Conservation (phyloP, 2,888 invertebrate genomes). For the Mimumesa dahlbomi region DNA sequence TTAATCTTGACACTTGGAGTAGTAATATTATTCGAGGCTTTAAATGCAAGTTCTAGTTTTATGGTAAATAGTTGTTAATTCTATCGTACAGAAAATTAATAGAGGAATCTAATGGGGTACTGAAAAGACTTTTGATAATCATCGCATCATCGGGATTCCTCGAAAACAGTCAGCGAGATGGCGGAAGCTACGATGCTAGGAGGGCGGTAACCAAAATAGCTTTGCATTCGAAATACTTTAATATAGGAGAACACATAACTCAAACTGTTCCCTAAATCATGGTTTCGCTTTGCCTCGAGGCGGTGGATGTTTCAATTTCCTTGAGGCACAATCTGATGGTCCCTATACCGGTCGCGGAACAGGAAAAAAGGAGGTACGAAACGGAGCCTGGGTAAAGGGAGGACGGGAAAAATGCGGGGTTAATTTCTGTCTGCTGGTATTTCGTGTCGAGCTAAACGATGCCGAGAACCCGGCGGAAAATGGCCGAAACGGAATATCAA, state of each 20-base stretch:
- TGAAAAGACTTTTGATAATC: too few relatives aligned
- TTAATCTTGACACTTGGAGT: too few relatives aligned
- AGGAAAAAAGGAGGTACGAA: background rate
- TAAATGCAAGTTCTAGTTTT: too few relatives aligned
- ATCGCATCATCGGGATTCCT: slow-evolving; percentile 2
- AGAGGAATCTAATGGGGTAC: too few relatives aligned
- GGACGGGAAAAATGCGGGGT: slow-evolving; percentile 51
- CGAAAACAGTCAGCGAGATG: slow-evolving; percentile 20
- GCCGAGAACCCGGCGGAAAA: slow-evolving; percentile 4
- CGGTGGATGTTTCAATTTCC: slow-evolving; percentile 87
- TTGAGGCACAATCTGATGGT: slow-evolving; percentile 87
- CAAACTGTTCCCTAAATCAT: slow-evolving; percentile 79
- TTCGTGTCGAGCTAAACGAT: slow-evolving; percentile 8
- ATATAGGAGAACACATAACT: slow-evolving; percentile 76
- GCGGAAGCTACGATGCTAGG: slow-evolving; percentile 37
- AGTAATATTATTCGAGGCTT: too few relatives aligned
- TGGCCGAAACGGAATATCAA: slow-evolving; percentile 6
- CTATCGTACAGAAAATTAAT: too few relatives aligned
- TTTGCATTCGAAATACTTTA: slow-evolving; percentile 75
- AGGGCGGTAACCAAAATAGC: slow-evolving; percentile 58
- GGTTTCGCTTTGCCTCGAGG: slow-evolving; percentile 74
- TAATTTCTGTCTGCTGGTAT: slow-evolving; percentile 61
- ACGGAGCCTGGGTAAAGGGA: slow-evolving; percentile 1
- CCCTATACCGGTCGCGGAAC: slow-evolving; percentile 59
- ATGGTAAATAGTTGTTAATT: too few relatives aligned